A percentile compares a stretch with the other conserved stretches of the same genome.
phyloP scores from a whole-genome alignment of 2,888 invertebrate species.

The Theretra japonica region DNA sequence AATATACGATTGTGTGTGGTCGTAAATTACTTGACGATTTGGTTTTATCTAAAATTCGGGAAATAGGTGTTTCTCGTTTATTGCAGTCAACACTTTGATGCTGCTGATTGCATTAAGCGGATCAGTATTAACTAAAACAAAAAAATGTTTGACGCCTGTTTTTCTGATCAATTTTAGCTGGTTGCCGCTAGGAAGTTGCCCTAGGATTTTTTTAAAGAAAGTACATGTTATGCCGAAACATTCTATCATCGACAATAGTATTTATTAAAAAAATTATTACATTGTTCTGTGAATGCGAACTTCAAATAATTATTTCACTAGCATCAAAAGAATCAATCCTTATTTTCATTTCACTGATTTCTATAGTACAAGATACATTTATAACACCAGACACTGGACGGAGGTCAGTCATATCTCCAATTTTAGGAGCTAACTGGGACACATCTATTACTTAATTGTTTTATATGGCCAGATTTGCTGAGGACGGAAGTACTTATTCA shows the following conservation, averaged over 20 bases:
- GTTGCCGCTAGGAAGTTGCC: no score
- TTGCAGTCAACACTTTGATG: background rate
- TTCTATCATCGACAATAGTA: no score
- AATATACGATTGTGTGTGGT: slow-evolving; percentile 15
- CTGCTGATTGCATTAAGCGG: background rate
- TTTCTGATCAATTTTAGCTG: no score
- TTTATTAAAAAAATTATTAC: no score
- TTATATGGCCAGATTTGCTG: background rate
- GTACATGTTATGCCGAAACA: no score
- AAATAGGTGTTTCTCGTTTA: background rate
- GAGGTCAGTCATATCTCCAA: background rate
- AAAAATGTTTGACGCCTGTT: no score
- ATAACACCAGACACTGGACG: background rate
- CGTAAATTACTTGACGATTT: slow-evolving; percentile 27
- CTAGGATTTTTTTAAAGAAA: no score
- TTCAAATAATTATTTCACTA: no score
- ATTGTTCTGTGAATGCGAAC: no score
- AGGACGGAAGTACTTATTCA: background rate
- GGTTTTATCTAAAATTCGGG: slow-evolving; percentile 11
- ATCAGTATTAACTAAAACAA: background rate
- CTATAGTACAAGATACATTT: background rate
- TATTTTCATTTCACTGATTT: background rate
- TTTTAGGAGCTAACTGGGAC: background rate
- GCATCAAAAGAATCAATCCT: no score
- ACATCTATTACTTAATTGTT: background rate